Evolutionary conservation across 1,140 invertebrate genomes (phyloP).

Genomic region (Planococcus citri): DNA sequence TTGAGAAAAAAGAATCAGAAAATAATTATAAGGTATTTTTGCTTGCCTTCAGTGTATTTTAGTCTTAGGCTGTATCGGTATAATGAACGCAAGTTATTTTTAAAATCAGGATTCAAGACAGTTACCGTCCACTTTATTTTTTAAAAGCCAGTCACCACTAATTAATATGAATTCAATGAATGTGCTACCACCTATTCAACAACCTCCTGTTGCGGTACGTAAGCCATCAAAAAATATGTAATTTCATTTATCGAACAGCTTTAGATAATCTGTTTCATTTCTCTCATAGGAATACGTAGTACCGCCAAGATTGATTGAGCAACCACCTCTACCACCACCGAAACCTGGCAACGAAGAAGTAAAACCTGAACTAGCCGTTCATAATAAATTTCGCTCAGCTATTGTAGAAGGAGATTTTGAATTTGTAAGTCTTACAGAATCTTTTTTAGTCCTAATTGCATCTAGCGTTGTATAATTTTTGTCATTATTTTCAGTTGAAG

Average conservation of each 20-base stretch:
- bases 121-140: neutral
- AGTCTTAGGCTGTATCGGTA: too few species aligned
- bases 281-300: neutral
- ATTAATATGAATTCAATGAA: neutral
- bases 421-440: constrained; percentile 51
- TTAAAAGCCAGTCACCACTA: constrained; percentile 1
- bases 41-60: too few species aligned
- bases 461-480: neutral
- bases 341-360: neutral
- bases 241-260: neutral
- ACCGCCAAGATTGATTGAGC: neutral
- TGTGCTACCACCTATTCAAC: neutral
- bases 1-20: constrained; percentile 71
- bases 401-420: constrained; percentile 64
- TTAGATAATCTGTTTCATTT: neutral
- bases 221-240: neutral
- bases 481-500: constrained; percentile 42
- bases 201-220: neutral
- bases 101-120: constrained; percentile 1
- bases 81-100: too few species aligned
- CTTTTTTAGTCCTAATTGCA: neutral
- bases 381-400: constrained; percentile 24
- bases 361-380: neutral
- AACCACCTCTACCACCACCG: neutral
- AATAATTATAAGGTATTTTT: constrained; percentile 21